Percentiles rank a stretch among this genome's conserved stretches.
phyloP scores from a whole-genome alignment of 2,888 invertebrate genomes.

The Pemphredon lugubris region DNA sequence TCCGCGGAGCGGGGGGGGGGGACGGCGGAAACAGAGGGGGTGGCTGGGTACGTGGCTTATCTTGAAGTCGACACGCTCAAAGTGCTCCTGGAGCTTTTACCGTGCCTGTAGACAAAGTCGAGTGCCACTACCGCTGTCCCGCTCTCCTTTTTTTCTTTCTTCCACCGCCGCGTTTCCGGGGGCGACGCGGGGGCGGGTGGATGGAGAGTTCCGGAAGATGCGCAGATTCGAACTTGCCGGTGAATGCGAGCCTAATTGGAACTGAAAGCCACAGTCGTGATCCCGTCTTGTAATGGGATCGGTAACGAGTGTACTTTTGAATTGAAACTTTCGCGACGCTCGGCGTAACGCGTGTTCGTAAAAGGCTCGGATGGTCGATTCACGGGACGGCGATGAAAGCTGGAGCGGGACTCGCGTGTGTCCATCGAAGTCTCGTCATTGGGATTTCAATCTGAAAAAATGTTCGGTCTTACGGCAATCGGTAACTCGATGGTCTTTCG shows the following conservation, averaged over 20 bases:
- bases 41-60: conserved; percentile 52
- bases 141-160: background rate
- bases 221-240: conserved; percentile 20
- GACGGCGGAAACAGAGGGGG: background rate
- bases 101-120: conserved; percentile 37
- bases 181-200: too few relatives aligned
- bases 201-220: conserved; percentile 17
- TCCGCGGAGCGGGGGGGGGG: background rate
- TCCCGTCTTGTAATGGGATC: conserved; percentile 18
- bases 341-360: too few relatives aligned
- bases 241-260: conserved; percentile 46
- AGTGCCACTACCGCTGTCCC: conserved; percentile 30
- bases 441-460: too few relatives aligned
- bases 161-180: conserved; percentile 9
- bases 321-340: background rate
- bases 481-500: too few relatives aligned
- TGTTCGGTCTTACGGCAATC: too few relatives aligned
- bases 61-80: conserved; percentile 33
- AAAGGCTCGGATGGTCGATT: too few relatives aligned
- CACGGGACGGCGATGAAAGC: too few relatives aligned
- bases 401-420: too few relatives aligned
- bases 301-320: conserved; percentile 23
- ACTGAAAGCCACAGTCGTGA: conserved; percentile 18
- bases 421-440: too few relatives aligned
- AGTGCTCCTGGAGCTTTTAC: conserved; percentile 35